A percentile compares a stretch with the other conserved stretches of the same genome.
Evolutionary conservation across 2,888 invertebrate genomes (phyloP).

Genomic region (Microctonus brassicae): DNA sequence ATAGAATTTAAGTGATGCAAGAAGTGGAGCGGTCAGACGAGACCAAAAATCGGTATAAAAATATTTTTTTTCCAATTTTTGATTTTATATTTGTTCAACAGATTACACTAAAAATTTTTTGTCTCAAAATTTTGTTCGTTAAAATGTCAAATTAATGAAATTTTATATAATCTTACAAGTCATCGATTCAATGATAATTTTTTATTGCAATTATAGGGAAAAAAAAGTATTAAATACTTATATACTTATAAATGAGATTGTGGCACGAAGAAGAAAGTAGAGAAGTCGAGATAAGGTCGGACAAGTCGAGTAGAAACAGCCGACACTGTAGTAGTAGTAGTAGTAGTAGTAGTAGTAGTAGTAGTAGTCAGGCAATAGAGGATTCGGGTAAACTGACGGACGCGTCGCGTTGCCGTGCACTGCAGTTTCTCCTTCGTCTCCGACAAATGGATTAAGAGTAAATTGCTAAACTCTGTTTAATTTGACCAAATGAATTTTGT

Average conservation of each 20-base stretch:
- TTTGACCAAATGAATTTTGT: conserved; percentile 65
- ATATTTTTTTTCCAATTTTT: too few species aligned
- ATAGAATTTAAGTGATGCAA: too few species aligned
- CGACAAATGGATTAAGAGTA: conserved; percentile 65
- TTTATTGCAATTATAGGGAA: too few species aligned
- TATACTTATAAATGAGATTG: neutral
- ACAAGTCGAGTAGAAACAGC: neutral
- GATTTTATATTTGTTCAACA: too few species aligned
- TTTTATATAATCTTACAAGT: too few species aligned
- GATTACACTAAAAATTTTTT: too few species aligned
- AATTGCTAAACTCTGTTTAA: conserved; percentile 67
- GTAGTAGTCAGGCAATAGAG: conserved; percentile 23
- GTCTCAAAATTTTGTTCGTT: too few species aligned
- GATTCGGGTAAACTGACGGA: conserved; percentile 12
- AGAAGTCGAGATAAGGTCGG: neutral
- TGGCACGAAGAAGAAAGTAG: neutral
- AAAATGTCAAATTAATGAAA: too few species aligned
- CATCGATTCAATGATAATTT: too few species aligned
- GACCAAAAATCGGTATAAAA: too few species aligned
- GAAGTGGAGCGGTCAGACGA: too few species aligned
- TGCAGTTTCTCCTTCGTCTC: conserved; percentile 45
- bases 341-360: neutral
- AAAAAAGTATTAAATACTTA: neutral
- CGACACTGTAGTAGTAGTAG: neutral
- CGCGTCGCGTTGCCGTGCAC: conserved; percentile 1